These are phyloP conservation scores for Chrysodeixis includens DNA, from an alignment of 2,888 invertebrate genomes.

Conservation along the genomic window DNA sequence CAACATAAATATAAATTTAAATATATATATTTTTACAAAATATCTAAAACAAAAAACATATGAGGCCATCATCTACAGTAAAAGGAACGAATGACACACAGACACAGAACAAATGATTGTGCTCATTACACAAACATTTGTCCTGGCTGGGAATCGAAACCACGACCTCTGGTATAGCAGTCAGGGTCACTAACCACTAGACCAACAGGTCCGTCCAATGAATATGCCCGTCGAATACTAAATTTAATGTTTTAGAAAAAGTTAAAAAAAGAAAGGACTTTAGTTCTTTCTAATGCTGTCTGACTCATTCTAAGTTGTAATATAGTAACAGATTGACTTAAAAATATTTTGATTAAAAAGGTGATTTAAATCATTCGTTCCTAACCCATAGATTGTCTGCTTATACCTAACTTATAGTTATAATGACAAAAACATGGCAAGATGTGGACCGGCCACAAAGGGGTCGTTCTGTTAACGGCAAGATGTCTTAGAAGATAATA, in stretches of 20 bases:
- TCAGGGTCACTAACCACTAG: no score
- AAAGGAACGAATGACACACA: slow-evolving; percentile 27
- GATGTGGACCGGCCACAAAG: slow-evolving; percentile 15
- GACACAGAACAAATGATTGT: no score
- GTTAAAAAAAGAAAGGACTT: no score
- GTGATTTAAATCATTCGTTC: slow-evolving; percentile 32
- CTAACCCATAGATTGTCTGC: slow-evolving; percentile 20
- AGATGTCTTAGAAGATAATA: neutral
- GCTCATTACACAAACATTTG: no score
- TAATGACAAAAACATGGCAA: slow-evolving; percentile 50
- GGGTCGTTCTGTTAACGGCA: neutral
- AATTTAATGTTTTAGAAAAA: no score
- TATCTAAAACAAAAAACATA: slow-evolving; percentile 39
- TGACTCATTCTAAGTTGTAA: neutral
- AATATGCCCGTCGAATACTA: no score
- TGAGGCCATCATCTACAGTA: slow-evolving; percentile 36
- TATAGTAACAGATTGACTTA: neutral
- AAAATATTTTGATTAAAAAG: no score
- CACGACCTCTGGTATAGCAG: no score
- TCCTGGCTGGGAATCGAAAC: no score
- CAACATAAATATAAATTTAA: slow-evolving; percentile 56
- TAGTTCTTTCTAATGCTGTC: neutral
- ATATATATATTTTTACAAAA: slow-evolving; percentile 53
- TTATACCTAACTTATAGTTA: slow-evolving; percentile 52
- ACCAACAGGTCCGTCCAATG: no score